These are phyloP conservation scores for Mastomys coucha DNA, from an alignment of 2,113 vertebrate genomes.

Conservation along the genomic window DNA sequence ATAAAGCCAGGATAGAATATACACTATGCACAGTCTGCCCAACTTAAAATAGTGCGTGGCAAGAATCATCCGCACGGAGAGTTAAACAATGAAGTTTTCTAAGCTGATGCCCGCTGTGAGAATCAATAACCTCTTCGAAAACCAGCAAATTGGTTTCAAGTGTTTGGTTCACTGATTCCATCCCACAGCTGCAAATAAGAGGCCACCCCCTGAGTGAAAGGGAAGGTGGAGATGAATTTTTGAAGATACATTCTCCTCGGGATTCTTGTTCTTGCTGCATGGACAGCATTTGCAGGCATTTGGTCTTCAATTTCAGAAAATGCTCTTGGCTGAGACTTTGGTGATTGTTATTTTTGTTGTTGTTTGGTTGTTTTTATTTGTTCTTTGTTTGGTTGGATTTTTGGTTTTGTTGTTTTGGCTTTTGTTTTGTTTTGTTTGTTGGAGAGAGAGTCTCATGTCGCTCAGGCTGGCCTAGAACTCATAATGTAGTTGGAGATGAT, in stretches of 20 bases:
- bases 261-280: conserved; percentile 35
- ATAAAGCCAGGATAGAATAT: background rate
- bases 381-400: too few relatives aligned
- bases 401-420: too few relatives aligned
- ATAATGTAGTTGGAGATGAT: too few relatives aligned
- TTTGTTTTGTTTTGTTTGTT: background rate
- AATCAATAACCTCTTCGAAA: conserved; percentile 76
- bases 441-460: background rate
- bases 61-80: conserved; percentile 58
- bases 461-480: background rate
- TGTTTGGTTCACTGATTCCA: conserved; percentile 65
- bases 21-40: background rate
- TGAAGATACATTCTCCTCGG: conserved; percentile 48
- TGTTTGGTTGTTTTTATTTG: background rate
- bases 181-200: conserved; percentile 59
- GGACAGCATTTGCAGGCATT: conserved; percentile 15
- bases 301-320: conserved; percentile 63
- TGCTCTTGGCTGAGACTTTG: conserved; percentile 38
- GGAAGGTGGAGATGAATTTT: background rate
- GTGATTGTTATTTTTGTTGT: background rate
- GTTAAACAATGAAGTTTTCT: conserved; percentile 69
- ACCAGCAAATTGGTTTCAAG: conserved; percentile 71
- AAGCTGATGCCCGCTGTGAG: conserved; percentile 20
- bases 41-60: conserved; percentile 6
- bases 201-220: conserved; percentile 35